A percentile compares a stretch with the other conserved stretches of the same genome.
phyloP scores from a whole-genome alignment of 2,888 invertebrate genomes.

The Rhopalosiphum nymphaeae region DNA sequence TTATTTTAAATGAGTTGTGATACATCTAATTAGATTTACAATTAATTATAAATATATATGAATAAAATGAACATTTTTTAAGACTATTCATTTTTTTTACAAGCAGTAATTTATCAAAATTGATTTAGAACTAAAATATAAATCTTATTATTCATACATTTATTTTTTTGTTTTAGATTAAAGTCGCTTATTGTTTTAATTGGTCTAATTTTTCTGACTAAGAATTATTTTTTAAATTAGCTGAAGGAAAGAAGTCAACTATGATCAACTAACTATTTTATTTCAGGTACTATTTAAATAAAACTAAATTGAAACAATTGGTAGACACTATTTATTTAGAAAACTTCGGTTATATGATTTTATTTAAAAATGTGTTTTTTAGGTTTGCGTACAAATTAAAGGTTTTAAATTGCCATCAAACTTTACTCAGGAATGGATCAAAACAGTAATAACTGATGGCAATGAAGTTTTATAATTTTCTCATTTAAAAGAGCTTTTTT shows the following conservation, averaged over 20 bases:
- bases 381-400: background rate
- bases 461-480: background rate
- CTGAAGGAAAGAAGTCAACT: background rate
- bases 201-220: background rate
- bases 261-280: background rate
- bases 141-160: background rate
- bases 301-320: background rate
- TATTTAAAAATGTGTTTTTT: background rate
- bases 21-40: no score
- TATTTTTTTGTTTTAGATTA: background rate
- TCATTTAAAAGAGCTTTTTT: background rate
- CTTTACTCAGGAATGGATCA: background rate
- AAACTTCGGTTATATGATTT: background rate
- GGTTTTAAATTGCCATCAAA: constrained; percentile 7
- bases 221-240: constrained; percentile 19
- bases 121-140: background rate
- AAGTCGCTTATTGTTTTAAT: background rate
- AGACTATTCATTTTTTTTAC: no score
- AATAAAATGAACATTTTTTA: no score
- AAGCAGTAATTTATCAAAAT: no score
- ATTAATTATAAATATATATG: no score
- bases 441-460: background rate
- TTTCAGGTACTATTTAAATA: constrained; percentile 19
- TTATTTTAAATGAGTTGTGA: no score
- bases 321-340: background rate